Evolutionary conservation across 2,888 invertebrate species (phyloP).

Genomic region (Acleris sparsana): DNA sequence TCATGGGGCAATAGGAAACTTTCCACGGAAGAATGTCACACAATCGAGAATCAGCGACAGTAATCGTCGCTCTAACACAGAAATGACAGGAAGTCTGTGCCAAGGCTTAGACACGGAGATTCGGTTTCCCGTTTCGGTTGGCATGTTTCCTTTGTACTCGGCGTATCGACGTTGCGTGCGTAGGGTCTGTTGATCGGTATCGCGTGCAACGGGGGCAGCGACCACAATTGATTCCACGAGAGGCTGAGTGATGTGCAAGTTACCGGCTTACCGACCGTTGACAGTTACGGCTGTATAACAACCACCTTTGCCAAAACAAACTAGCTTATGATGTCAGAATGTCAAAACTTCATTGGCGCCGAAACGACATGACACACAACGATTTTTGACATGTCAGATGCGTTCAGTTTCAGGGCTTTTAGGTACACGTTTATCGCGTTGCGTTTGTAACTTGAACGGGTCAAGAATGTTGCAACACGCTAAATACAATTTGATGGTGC

Average conservation of each 20-base stretch:
- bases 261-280: constrained; percentile 33
- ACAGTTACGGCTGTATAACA: constrained; percentile 28
- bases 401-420: constrained; percentile 6
- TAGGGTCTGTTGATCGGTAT: constrained; percentile 73
- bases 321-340: constrained; percentile 6
- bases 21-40: not conserved
- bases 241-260: constrained; percentile 43
- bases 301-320: constrained; percentile 18
- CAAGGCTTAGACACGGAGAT: constrained; percentile 36
- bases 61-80: constrained; percentile 15
- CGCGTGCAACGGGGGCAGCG: constrained; percentile 75
- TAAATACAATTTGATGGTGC: constrained; percentile 48
- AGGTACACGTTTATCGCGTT: constrained; percentile 13
- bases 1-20: too few relatives aligned
- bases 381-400: not conserved
- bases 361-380: too few relatives aligned
- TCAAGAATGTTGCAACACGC: constrained; percentile 39
- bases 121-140: constrained; percentile 62
- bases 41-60: constrained; percentile 22
- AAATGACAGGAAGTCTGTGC: constrained; percentile 35
- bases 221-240: constrained; percentile 74
- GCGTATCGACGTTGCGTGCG: constrained; percentile 67
- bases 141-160: constrained; percentile 65
- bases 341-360: not conserved
- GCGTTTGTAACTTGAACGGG: constrained; percentile 25